phyloP scores from a whole-genome alignment of 2,113 vertebrate species.

The Saccopteryx leptura region DNA sequence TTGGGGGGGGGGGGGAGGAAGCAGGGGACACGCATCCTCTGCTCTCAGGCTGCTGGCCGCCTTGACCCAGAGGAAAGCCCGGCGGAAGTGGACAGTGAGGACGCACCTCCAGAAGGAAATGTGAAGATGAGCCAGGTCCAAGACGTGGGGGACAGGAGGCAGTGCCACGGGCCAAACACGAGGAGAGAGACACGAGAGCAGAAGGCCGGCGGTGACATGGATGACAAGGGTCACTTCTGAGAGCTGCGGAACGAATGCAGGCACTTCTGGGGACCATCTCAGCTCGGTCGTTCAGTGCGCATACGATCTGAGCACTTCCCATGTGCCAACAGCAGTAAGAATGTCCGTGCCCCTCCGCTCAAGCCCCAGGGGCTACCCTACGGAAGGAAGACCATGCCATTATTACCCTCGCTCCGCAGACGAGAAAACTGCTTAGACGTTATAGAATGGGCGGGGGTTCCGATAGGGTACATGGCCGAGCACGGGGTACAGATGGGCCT shows the following conservation, averaged over 20 bases:
- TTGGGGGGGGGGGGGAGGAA: background rate
- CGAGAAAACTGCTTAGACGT: background rate
- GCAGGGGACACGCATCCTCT: background rate
- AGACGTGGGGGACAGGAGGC: background rate
- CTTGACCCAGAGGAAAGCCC: background rate
- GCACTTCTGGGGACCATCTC: background rate
- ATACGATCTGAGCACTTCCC: background rate
- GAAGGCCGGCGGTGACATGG: background rate
- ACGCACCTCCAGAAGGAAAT: too few species aligned
- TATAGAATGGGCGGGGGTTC: background rate
- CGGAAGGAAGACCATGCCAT: background rate
- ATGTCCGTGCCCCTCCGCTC: background rate
- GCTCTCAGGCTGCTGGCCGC: background rate
- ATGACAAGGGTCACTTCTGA: background rate
- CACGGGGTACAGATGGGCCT: background rate
- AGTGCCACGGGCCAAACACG: background rate
- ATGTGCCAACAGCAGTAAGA: background rate
- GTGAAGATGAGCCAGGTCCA: background rate
- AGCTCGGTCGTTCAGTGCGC: background rate
- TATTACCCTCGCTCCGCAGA: background rate
- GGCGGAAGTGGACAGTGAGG: background rate
- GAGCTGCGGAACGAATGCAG: background rate
- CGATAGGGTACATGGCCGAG: accelerated
- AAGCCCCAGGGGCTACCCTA: background rate
- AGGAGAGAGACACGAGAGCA: background rate